Evolutionary conservation across 2,113 vertebrate species (phyloP), one percentile per base, ranked within the genome.

Genomic region (Neolamprologus brichardi): DNA sequence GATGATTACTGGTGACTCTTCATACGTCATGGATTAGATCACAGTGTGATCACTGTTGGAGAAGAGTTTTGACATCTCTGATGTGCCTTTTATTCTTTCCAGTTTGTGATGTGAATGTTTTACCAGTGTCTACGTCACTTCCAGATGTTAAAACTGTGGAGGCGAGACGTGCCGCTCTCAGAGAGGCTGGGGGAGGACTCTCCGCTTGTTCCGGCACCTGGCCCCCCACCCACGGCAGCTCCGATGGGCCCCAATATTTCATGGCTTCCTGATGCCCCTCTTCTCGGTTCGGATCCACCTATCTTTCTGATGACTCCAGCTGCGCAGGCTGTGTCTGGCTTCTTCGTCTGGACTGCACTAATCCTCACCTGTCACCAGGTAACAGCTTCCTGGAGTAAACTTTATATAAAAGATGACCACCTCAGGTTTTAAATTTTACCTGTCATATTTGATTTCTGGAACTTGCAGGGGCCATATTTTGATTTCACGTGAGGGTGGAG

Each of bases 301-400:
- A 96, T 97, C 92, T 99, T 99, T 93, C 97, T 99, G 90, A 99
- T 99, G 98, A 99, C 98, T 17, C 97, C 97, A 0, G 97, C 97
- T 0, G 97, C 99, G 3, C 99, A 99, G 95, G 98, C 98, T 37
- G 95, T 99, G 94, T 98, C 99, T 1, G 99, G 99, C 87, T 98
- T 99, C 96, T 99, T 99, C 18, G 99, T 99, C 28, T 99, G 98
- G 98, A 98, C 97, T 1, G 98, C 99, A 14, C 96, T 99, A 93
- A 97, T 99, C 72, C 96, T 99, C 95, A 99, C 99, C 90, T 99
- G 97, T 93, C 98, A 99, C 93, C 99, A 99, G 98, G 99, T 99
- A 95, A 84, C 4, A 2, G 17, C 49, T 14, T 52, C 39, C n/a
- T 54, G 20, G 11, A 32, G 25, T 77, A 51, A 4, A 77, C 44